These are phyloP conservation scores for Ctenicera cuprea DNA, from an alignment of 2,888 invertebrate species.

Conservation along the genomic window DNA sequence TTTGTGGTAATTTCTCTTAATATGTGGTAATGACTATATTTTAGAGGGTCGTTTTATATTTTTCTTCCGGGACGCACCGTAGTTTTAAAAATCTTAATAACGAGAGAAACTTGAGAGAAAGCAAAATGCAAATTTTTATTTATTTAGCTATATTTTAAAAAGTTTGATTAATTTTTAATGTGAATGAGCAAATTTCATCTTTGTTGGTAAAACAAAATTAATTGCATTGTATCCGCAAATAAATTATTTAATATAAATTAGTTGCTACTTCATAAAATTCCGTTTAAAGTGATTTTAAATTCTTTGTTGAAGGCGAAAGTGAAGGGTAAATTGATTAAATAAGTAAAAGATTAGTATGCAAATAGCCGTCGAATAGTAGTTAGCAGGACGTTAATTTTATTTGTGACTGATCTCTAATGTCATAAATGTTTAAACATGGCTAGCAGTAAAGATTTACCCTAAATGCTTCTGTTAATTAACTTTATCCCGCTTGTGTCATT, in stretches of 20 bases:
- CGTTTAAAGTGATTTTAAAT: background rate
- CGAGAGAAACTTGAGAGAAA: too few species aligned
- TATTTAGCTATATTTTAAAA: too few species aligned
- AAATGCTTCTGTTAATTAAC: constrained; percentile 6
- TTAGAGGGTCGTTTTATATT: constrained; percentile 8
- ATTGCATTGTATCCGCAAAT: background rate
- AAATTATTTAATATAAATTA: constrained; percentile 7
- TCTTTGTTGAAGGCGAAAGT: constrained; percentile 32
- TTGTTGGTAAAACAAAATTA: background rate
- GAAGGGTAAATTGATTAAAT: constrained; percentile 31
- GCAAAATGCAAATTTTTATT: too few species aligned
- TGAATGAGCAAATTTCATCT: background rate
- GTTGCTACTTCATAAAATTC: background rate
- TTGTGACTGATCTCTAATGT: background rate
- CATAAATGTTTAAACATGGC: background rate
- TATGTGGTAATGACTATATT: constrained; percentile 66
- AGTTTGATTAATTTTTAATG: background rate
- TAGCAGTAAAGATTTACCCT: constrained; percentile 1
- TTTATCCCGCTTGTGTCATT: constrained; percentile 11
- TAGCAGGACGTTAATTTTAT: too few species aligned
- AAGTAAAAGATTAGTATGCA: constrained; percentile 26
- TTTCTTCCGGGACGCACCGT: background rate
- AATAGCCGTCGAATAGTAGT: constrained; percentile 20
- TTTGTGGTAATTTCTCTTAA: constrained; percentile 70
- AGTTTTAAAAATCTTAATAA: background rate